phyloP scores from a whole-genome alignment of 2,797 vertebrate species.

The Apodemus agrarius region DNA sequence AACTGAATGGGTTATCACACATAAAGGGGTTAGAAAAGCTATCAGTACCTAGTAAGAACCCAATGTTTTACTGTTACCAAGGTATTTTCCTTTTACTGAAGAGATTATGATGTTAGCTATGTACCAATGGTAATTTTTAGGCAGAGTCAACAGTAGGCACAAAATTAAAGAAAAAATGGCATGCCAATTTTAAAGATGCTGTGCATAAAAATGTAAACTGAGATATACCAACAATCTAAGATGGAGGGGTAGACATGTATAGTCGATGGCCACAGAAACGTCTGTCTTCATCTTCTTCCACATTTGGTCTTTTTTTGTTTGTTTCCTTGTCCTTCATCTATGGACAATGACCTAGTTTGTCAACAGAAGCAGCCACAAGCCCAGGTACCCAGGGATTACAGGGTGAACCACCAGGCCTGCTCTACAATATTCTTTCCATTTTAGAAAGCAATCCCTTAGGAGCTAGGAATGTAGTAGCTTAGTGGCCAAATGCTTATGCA shows the following conservation, averaged over 20 bases:
- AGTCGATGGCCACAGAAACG: background rate
- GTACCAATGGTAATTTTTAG: background rate
- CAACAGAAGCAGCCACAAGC: background rate
- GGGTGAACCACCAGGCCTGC: background rate
- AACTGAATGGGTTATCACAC: background rate
- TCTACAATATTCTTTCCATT: background rate
- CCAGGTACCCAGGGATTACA: background rate
- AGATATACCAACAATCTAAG: background rate
- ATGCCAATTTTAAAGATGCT: background rate
- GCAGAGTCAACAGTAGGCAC: background rate
- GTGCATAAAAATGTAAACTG: too few species aligned
- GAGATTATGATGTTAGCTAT: background rate
- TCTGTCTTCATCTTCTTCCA: background rate
- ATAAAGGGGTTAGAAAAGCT: background rate
- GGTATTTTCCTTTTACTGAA: background rate
- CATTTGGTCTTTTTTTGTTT: background rate
- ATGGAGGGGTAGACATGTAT: background rate
- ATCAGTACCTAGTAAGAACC: background rate
- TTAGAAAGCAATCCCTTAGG: slow-evolving; percentile 27
- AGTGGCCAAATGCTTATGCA: background rate
- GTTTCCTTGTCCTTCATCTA: background rate
- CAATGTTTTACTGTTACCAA: background rate
- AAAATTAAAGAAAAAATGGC: background rate
- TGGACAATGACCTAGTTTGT: background rate
- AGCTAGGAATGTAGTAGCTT: background rate